Conservation (phyloP, 2,888 invertebrate species). For the Macaria notata region DNA sequence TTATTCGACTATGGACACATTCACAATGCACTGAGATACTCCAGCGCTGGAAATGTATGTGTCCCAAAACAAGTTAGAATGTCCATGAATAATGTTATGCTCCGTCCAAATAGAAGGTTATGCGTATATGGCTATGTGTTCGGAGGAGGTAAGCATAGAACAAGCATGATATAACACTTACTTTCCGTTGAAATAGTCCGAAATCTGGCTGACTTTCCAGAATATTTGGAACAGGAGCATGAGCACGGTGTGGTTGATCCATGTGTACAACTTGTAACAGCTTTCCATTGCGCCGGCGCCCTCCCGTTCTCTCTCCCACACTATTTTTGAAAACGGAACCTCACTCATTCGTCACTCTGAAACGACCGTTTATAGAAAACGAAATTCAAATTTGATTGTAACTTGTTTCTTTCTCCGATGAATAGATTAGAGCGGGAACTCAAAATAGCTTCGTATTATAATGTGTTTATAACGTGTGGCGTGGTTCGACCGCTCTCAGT, state of each 20-base stretch:
- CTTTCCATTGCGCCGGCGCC: slow-evolving; percentile 69
- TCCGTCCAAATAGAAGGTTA: slow-evolving; percentile 7
- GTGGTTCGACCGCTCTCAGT: slow-evolving; percentile 59
- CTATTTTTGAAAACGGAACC: slow-evolving; percentile 63
- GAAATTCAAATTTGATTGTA: slow-evolving; percentile 4
- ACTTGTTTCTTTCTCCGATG: slow-evolving; percentile 33
- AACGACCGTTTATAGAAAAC: not conserved
- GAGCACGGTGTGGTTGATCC: slow-evolving; percentile 73
- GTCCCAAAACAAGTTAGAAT: slow-evolving; percentile 1
- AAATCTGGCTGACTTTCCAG: slow-evolving; percentile 78
- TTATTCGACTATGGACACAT: no score
- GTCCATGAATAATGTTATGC: slow-evolving; percentile 9
- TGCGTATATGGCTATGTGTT: slow-evolving; percentile 9
- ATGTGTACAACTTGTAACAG: slow-evolving; percentile 73
- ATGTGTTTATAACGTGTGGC: slow-evolving; percentile 24
- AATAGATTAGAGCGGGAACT: slow-evolving; percentile 52
- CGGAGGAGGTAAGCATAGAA: slow-evolving; percentile 10
- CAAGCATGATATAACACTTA: slow-evolving; percentile 48
- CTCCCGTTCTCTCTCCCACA: slow-evolving; percentile 61
- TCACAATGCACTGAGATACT: no score
- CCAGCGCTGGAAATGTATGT: no score
- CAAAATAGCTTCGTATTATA: slow-evolving; percentile 49
- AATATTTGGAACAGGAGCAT: slow-evolving; percentile 76
- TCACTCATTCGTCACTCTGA: slow-evolving; percentile 73
- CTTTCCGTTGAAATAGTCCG: slow-evolving; percentile 73